Base-by-base conservation (phyloP, 2,888 invertebrate species). In the Epirrita christyi region DNA sequence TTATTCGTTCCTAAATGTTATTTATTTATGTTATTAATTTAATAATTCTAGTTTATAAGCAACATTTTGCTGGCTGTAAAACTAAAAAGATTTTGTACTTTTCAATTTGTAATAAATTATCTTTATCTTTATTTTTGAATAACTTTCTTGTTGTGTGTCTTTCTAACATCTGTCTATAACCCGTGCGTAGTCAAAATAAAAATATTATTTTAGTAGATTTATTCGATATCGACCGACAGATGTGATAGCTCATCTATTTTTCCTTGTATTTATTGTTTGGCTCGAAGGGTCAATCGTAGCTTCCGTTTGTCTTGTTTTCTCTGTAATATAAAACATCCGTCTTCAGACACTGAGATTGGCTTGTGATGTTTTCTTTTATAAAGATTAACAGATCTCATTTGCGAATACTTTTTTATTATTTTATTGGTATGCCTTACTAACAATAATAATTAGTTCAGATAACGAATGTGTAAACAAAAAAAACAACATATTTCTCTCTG, bases 191-290 rank as follows among this genome's bases (percentile, higher is more conserved):
- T 90, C 88, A 90, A 89, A 90, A 92, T 90, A 89, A 92, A 90
- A 92, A 91, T 91, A 91, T 88, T 86, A 91, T 90, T 90, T 88
- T 83, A 83, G 86, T 89, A 89, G 90, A 92, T 92, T 91, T 90
- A 89, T 91, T 86, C 77, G 91, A 92, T 91, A 89, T 86, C 84
- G 82, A 73, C 72, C 81, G 83, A 88, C 91, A 92, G 91, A 92
- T 92, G 91, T 82, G 79, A 78, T 73, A 83, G 82, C 78, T 80
- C 76, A 64, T 85, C 81, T 88, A 84, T 89, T 88, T 90, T 90
- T 87, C 83, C 86, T 87, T 71, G 73, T 70, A 78, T 79, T 78
- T 83, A 85, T 88, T 89, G 83, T 88, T 86, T 86, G 74, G 80
- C 81, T 80, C 66, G 76, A 81, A 86, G 86, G 87, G 89, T 89